Conservation (phyloP, 1,140 invertebrate genomes). For the Ceratina calcarata region DNA sequence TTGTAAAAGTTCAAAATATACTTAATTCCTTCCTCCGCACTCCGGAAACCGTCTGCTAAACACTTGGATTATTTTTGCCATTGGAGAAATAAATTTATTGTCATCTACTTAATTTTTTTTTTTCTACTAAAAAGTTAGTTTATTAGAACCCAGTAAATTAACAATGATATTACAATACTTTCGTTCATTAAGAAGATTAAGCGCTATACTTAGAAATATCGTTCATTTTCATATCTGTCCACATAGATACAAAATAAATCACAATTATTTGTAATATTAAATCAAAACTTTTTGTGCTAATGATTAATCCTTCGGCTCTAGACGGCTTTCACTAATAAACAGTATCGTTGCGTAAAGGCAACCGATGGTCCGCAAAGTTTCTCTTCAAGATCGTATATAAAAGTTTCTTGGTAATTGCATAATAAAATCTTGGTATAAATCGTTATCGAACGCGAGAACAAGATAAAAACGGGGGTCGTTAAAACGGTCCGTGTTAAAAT, state of each 20-base stretch:
- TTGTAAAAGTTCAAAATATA: constrained; percentile 20
- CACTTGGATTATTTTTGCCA: too few relatives aligned
- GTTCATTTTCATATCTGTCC: neutral
- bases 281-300: neutral
- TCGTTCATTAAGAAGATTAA: constrained; percentile 18
- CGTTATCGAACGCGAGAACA: neutral
- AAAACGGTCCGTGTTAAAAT: neutral
- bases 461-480: neutral
- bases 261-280: constrained; percentile 25
- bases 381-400: constrained; percentile 1
- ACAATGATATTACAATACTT: constrained; percentile 34
- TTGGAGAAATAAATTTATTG: neutral
- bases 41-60: neutral
- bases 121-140: constrained; percentile 45
- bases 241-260: constrained; percentile 36
- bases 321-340: neutral
- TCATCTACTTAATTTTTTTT: neutral
- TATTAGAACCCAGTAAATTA: constrained; percentile 33
- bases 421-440: constrained; percentile 6
- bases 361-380: neutral
- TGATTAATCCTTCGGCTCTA: constrained; percentile 12
- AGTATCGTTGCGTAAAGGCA: neutral
- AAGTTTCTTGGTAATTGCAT: neutral
- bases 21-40: neutral
- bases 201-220: constrained; percentile 24